Evolutionary conservation across 2,797 vertebrate species (phyloP), one percentile per base, ranked within the genome.

Genomic region (Diceros bicornis): DNA sequence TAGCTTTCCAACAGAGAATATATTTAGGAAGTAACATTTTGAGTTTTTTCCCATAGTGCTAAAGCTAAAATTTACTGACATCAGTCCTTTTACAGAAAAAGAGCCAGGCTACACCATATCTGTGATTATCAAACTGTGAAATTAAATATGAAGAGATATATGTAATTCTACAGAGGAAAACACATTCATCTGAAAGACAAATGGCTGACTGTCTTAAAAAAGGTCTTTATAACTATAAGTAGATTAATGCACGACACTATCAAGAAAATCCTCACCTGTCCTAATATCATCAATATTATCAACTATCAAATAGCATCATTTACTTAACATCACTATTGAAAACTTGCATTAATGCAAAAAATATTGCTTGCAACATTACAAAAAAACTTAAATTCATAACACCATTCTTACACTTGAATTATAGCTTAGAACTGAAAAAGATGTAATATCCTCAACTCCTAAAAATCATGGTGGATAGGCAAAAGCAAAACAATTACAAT

Each of bases 401-500:
- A 84, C 44, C 61, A 93, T 84, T 91, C 34, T 69, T 86, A 96
- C 1, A 74, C 23, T 12, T 94, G n/a, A 95, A 95, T 66, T 92
- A 44, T 11, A 77, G 32, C 62, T 97, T 87, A 96, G 27, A 91
- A 92, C 21, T 82, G 11, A 79, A 91, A 94, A 85, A 88, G n/a
- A 79, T 3, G 34, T 27, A 74, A 27, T 82, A 88, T 3, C 32
- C 41, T 61, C 55, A 74, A 64, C 74, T 74, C n/a, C 83, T 96
- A 95, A 93, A 95, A 86, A 50, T 77, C 41, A 94, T 32, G 20
- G 17, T 82, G 50, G 50, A 95, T 32, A 64, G 66, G 47, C 29
- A 93, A 96, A 94, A 87, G 34, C 37, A 96, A 94, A 85, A 87
- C 50, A 95, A 84, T 82, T 84, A 27, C 18, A 87, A 81, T 23